Base-by-base conservation (phyloP, 2,113 vertebrate genomes). In the Centrocercus urophasianus region DNA sequence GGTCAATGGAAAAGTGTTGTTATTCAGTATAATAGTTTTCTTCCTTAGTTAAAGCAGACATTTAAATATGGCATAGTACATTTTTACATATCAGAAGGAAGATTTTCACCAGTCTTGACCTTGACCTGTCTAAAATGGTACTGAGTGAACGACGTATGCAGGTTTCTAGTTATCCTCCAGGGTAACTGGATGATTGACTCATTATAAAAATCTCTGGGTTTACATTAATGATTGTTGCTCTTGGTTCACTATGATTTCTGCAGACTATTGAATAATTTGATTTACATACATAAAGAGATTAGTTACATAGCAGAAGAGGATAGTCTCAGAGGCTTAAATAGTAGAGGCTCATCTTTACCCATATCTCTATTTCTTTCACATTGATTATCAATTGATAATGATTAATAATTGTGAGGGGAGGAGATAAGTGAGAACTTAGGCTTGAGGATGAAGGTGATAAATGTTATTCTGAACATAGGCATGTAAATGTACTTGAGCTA, bases 91-190 rank as follows among this genome's bases (percentile, higher is more conserved):
- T 66, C 48, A 84, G 38, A 83, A 89, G 11, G 14, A 25, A 86
- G 17, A 54, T 79, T 76, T 79, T 43, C 4, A 2, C 60, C 45
- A 60, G 9, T 19, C 24, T 7, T 70, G 71, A 63, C 12, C 40
- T 87, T 70, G 71, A 66, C 12, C 40, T 87, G 28, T 57, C 30
- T 70, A 65, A 93, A 90, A 47, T 17, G 8, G 9, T 60, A 57
- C 2, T 8, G 42, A 81, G 48, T 13, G 25, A 71, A 8, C 19
- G 38, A 77, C 0, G 0, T 20, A 13, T 17, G 5, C n/a, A 17
- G 52, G 36, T 18, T 87, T 93, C 66, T 0, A 72, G 24, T 25
- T 85, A 3, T n/a, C 45, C 83, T 85, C 40, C 56, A 60, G 12
- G 63, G 25, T n/a, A 80, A 18, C 54, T 20, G 63, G n/a, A 87